Evolutionary conservation across 2,113 vertebrate species (phyloP).

Genomic region (Gobius niger): DNA sequence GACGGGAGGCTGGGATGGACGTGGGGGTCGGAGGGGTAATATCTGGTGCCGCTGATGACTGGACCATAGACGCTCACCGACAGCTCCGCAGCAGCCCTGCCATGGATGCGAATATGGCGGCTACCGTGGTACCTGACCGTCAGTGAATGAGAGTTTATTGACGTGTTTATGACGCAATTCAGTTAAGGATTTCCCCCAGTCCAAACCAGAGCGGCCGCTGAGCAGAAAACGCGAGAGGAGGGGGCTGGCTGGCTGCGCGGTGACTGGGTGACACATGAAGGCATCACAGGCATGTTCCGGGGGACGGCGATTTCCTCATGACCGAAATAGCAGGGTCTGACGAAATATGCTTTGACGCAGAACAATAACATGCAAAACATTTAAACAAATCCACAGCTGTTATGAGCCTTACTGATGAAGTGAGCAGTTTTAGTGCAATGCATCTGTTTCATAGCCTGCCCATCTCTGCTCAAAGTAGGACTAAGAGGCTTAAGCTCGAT

Average conservation of each 20-base stretch:
- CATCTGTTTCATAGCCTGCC: constrained; percentile 51
- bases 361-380: not conserved
- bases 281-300: constrained; percentile 36
- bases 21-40: constrained; percentile 33
- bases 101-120: constrained; percentile 85
- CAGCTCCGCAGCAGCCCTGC: constrained; percentile 69
- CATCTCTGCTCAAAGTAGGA: constrained; percentile 55
- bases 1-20: constrained; percentile 25
- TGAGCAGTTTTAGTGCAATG: constrained; percentile 42
- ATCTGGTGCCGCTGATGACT: constrained; percentile 50
- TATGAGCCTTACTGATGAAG: constrained; percentile 36
- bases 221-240: constrained; percentile 18
- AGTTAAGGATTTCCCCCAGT: constrained; percentile 80
- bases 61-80: constrained; percentile 60
- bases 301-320: constrained; percentile 14
- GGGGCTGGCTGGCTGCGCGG: not conserved
- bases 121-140: constrained; percentile 75
- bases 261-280: constrained; percentile 11
- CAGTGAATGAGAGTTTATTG: constrained; percentile 76
- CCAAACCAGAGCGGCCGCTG: constrained; percentile 53
- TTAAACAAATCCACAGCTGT: not conserved
- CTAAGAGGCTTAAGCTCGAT: constrained; percentile 73
- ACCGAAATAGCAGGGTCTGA: constrained; percentile 5
- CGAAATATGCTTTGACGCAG: constrained; percentile 20
- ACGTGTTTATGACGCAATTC: constrained; percentile 82